A percentile compares a stretch with the other conserved stretches of the same genome.
phyloP scores from a whole-genome alignment of 2,797 vertebrate species.

The Poeciliopsis gracilis region DNA sequence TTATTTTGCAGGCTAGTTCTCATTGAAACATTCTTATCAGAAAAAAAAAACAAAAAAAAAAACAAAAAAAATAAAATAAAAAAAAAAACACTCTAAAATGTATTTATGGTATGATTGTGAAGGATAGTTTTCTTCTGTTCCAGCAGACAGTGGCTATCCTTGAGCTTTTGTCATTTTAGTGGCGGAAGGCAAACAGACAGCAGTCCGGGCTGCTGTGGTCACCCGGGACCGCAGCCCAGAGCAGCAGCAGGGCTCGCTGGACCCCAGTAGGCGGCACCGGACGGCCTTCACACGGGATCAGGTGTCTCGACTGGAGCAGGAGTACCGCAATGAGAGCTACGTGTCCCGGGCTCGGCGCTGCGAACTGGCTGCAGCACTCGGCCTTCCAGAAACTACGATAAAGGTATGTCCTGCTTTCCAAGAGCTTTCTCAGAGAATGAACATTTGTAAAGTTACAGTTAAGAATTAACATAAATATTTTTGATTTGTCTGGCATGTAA shows the following conservation, averaged over 20 bases:
- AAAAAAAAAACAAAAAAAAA: background rate
- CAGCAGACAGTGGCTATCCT: background rate
- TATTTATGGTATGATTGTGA: background rate
- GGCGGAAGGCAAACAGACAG: conserved; percentile 71
- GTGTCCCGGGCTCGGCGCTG: conserved; percentile 78
- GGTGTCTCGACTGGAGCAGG: conserved; percentile 80
- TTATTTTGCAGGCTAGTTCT: background rate
- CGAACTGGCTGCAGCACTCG: conserved; percentile 75
- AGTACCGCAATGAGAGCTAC: conserved; percentile 81
- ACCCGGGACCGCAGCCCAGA: conserved; percentile 37
- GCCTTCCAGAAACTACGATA: conserved; percentile 75
- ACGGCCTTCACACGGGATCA: conserved; percentile 84
- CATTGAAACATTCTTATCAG: background rate
- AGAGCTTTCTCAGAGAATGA: background rate
- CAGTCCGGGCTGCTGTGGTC: conserved; percentile 48
- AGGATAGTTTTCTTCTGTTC: background rate
- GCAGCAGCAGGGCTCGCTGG: conserved; percentile 65
- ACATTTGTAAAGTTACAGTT: too few species aligned
- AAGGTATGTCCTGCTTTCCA: conserved; percentile 57
- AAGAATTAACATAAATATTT: too few species aligned
- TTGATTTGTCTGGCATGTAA: too few species aligned
- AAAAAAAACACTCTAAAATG: background rate
- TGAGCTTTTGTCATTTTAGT: conserved; percentile 52
- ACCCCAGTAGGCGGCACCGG: conserved; percentile 79
- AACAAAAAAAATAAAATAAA: too few species aligned